phyloP scores from a whole-genome alignment of 2,113 vertebrate genomes.

The Orthonyx spaldingii region DNA sequence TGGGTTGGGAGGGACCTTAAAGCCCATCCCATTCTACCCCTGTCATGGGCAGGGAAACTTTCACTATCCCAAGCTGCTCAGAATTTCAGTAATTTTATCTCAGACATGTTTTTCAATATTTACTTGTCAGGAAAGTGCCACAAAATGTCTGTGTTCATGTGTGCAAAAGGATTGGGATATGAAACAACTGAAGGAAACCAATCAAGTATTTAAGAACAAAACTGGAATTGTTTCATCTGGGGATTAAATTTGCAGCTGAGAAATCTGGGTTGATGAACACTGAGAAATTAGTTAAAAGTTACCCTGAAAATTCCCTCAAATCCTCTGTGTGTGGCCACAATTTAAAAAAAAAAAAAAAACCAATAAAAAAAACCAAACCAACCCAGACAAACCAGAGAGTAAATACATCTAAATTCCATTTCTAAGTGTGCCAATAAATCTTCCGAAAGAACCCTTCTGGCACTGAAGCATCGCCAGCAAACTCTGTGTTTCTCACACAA shows the following conservation, averaged over 20 bases:
- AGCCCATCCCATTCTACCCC: background rate
- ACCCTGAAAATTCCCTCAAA: background rate
- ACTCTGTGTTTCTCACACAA: background rate
- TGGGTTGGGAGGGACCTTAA: background rate
- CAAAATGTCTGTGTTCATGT: background rate
- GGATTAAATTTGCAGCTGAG: background rate
- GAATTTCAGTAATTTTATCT: background rate
- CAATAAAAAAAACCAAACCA: too few relatives aligned
- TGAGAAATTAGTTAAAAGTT: background rate
- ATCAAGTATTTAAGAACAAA: background rate
- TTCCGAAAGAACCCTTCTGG: background rate
- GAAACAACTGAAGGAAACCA: background rate
- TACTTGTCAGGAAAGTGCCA: background rate
- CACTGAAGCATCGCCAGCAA: background rate
- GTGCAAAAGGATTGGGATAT: background rate
- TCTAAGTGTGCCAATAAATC: background rate
- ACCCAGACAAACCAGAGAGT: background rate
- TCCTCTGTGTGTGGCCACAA: background rate
- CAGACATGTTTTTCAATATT: background rate
- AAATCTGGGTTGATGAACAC: background rate
- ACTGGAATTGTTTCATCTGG: background rate
- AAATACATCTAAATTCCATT: background rate
- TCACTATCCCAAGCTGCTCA: accelerated
- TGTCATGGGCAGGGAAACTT: background rate
- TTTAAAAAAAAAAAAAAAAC: too few relatives aligned